A percentile compares a stretch with the other conserved stretches of the same genome.
These are phyloP conservation scores for Leptoteleia sp. DNA, from an alignment of 1,140 invertebrate species.

Conservation along the genomic window DNA sequence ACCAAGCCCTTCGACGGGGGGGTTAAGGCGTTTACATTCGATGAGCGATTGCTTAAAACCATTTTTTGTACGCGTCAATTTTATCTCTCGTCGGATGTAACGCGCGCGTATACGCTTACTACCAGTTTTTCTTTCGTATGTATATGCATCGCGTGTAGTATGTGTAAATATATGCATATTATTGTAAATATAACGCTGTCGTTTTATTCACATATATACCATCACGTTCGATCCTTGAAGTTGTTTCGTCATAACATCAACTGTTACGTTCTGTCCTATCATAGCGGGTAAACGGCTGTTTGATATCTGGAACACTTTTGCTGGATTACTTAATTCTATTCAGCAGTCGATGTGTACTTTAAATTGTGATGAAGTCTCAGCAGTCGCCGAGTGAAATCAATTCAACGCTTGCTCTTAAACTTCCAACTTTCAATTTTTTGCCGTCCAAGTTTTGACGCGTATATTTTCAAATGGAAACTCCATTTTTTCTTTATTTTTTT, in stretches of 20 bases:
- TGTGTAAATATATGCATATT: constrained; percentile 77
- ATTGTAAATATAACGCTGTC: constrained; percentile 74
- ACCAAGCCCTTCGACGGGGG: constrained; percentile 29
- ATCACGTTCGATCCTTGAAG: constrained; percentile 37
- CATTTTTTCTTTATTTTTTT: too few species aligned
- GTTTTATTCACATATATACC: constrained; percentile 39
- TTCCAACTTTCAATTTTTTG: constrained; percentile 32
- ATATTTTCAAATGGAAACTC: too few species aligned
- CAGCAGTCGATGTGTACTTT: constrained; percentile 49
- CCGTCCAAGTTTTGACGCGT: too few species aligned
- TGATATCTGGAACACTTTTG: constrained; percentile 58
- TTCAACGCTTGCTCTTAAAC: constrained; percentile 17
- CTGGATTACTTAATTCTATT: constrained; percentile 58
- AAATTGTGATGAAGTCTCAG: constrained; percentile 39
- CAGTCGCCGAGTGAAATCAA: constrained; percentile 36
- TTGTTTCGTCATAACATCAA: constrained; percentile 37
- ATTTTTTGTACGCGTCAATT: constrained; percentile 29
- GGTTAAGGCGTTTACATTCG: constrained; percentile 61
- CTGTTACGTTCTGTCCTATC: constrained; percentile 45
- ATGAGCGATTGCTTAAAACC: constrained; percentile 58
- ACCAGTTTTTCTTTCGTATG: constrained; percentile 57
- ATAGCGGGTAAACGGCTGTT: constrained; percentile 39
- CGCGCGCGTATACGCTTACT: constrained; percentile 68
- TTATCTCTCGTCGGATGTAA: constrained; percentile 70
- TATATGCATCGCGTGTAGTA: constrained; percentile 65